phyloP scores from a whole-genome alignment of 2,888 invertebrate genomes.

The Stratiomys singularior region DNA sequence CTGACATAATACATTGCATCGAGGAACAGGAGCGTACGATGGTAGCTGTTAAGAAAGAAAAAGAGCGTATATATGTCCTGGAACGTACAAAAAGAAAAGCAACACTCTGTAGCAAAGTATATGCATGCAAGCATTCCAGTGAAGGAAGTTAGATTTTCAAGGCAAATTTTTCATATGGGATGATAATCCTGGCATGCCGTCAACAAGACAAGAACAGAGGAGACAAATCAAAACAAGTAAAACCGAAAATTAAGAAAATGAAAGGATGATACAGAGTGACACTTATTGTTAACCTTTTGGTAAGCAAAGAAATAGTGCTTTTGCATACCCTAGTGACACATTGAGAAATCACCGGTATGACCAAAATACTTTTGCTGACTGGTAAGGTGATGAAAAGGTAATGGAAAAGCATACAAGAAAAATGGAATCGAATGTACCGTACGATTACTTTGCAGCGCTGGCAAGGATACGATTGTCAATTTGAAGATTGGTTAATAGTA shows the following conservation, averaged over 20 bases:
- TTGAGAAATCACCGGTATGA: background rate
- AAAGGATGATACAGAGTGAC: background rate
- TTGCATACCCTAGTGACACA: background rate
- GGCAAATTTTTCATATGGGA: background rate
- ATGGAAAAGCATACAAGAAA: no score
- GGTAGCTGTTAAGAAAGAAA: background rate
- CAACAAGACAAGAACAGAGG: background rate
- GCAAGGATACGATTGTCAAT: no score
- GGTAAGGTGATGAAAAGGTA: background rate
- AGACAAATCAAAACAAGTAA: no score
- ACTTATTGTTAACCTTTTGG: background rate
- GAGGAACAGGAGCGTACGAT: background rate
- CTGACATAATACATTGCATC: constrained; percentile 3
- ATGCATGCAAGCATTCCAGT: no score
- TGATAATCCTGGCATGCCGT: background rate
- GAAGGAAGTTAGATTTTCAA: background rate
- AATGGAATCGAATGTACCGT: no score
- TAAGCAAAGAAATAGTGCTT: background rate
- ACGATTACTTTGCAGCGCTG: no score
- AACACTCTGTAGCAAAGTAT: no score
- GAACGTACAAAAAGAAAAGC: no score
- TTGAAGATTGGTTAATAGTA: no score
- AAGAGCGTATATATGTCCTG: background rate
- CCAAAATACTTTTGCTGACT: background rate
- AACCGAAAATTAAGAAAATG: background rate